phyloP scores from a whole-genome alignment of 2,888 invertebrate species.

The Tiphia femorata region DNA sequence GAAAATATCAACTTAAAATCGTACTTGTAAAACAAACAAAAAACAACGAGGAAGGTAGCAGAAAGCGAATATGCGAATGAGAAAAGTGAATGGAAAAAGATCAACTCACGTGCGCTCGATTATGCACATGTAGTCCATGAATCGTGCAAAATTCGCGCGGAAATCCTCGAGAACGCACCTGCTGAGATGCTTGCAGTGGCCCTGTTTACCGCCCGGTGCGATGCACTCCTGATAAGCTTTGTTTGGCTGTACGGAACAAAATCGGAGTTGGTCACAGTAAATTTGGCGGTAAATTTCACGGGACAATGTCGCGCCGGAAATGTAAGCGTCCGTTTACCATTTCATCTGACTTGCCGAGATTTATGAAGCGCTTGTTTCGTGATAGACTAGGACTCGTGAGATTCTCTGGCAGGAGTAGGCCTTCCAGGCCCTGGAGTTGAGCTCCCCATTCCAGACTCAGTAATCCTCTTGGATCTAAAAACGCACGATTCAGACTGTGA shows the following conservation, averaged over 20 bases:
- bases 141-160: slow-evolving; percentile 72
- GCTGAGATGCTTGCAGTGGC: slow-evolving; percentile 76
- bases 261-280: no score
- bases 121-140: slow-evolving; percentile 79
- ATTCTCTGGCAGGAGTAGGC: not conserved
- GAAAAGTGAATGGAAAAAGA: not conserved
- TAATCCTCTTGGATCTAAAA: no score
- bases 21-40: not conserved
- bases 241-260: slow-evolving; percentile 71
- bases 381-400: not conserved
- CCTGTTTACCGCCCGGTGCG: slow-evolving; percentile 73
- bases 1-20: no score
- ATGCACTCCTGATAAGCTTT: slow-evolving; percentile 73
- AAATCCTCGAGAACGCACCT: slow-evolving; percentile 76
- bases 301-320: no score
- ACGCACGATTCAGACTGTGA: no score
- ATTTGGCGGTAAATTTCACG: no score
- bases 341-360: slow-evolving; percentile 2
- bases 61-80: no score
- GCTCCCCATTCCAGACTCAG: no score
- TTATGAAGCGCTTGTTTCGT: slow-evolving; percentile 20
- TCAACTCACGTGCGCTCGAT: slow-evolving; percentile 75
- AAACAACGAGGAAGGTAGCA: not conserved
- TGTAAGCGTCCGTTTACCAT: no score
- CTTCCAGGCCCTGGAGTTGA: no score